These are phyloP conservation scores for Pseudoatta argentina DNA, from an alignment of 1,140 invertebrate genomes.

Conservation along the genomic window DNA sequence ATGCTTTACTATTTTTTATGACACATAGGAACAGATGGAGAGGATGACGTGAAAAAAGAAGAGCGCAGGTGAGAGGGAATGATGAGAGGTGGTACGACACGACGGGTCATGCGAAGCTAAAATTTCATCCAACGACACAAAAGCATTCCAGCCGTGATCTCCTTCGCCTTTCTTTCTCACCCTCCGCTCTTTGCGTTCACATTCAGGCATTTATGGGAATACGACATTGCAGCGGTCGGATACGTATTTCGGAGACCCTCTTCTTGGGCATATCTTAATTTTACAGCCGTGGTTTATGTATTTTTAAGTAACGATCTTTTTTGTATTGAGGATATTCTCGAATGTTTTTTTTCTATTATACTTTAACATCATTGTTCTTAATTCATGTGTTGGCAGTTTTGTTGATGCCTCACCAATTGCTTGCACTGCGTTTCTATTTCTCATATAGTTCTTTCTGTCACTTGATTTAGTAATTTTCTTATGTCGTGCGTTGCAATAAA, in stretches of 20 bases:
- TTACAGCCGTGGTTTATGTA: not conserved
- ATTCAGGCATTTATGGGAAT: constrained; percentile 29
- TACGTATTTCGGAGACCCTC: not conserved
- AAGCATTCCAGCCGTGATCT: constrained; percentile 58
- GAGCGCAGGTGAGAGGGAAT: constrained; percentile 47
- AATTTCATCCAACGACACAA: constrained; percentile 61
- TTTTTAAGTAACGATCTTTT: not conserved
- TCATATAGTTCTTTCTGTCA: no score
- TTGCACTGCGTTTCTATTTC: no score
- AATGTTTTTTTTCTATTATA: not conserved
- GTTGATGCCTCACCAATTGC: no score
- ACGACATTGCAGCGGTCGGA: not conserved
- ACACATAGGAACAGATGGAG: constrained; percentile 54
- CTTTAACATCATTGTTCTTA: not conserved
- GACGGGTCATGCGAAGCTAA: constrained; percentile 58
- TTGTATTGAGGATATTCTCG: not conserved
- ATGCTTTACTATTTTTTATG: constrained; percentile 47
- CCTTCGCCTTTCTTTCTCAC: constrained; percentile 3
- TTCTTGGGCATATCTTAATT: not conserved
- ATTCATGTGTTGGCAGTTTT: not conserved
- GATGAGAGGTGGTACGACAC: constrained; percentile 30
- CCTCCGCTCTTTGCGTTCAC: constrained; percentile 8
- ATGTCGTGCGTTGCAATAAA: no score
- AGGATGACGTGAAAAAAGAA: constrained; percentile 37
- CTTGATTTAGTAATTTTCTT: no score